Evolutionary conservation across 2,888 invertebrate genomes (phyloP), one percentile per base, ranked within the genome.

Genomic region (Brachyopa scutellaris): DNA sequence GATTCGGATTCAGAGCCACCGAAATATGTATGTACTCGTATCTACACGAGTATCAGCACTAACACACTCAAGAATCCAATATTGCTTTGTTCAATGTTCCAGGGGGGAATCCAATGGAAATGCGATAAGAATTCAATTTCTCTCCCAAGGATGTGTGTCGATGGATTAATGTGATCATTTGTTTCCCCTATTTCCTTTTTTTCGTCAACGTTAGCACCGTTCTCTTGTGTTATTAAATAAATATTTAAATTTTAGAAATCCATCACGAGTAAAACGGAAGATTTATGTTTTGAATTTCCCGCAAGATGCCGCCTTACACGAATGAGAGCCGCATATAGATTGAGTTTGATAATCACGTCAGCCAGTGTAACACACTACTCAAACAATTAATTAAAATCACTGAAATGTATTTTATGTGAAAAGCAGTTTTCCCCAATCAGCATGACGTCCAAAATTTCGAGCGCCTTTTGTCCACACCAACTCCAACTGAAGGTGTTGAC

Each of bases 41-140:
- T 8, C 31, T 23, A 17, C 23, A 6, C 2, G 5, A 7, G 8
- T 7, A 42, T 19, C 42, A 15, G 15, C 45, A 19, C 31, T 38
- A 13, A 45, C n/a, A 42, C 9, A 61, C 45, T 55, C 40, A 42
- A 11, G 19, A 51, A 72, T 64, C 33, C 26, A 40, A 78, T 59
- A 72, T 42, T 59, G 40, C 51, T 36, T 49, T 59, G 70, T 62
- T 78, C 57, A 47, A 36, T 67, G 61, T 51, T 66, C 19, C 13
- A 33, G 38, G 23, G 36, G 36, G 13, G 26, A 26, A 42, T 38
- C 26, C 36, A 67, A 79, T 79, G 59, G 59, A 72, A 72, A 72
- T 67, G 38, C 29, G 47, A 79, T 73, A 79, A 67, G 67, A 62
- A 62, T 73, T 73, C 79, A 79, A 79, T 79, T 73, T 67, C 23